A percentile compares a stretch with the other conserved stretches of the same genome.
Evolutionary conservation across 2,888 invertebrate species (phyloP).

Genomic region (Metacarcinus magister): DNA sequence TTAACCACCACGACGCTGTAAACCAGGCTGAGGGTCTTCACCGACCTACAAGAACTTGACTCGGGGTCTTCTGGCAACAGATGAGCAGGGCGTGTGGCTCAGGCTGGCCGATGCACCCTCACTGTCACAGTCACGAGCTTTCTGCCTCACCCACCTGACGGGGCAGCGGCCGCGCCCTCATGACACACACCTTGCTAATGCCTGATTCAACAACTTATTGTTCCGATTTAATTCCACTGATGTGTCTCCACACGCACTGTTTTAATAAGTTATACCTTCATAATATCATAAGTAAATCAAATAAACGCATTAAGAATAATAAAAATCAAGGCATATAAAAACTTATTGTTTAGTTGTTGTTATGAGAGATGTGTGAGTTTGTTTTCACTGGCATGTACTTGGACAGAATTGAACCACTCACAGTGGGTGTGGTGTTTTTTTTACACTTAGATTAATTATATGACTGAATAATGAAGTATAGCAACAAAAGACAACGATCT

Average conservation of each 20-base stretch:
- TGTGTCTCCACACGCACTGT: not conserved
- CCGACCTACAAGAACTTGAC: not conserved
- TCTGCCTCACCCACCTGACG: constrained; percentile 7
- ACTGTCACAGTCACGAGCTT: constrained; percentile 11
- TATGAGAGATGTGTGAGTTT: not conserved
- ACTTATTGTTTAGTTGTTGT: not conserved
- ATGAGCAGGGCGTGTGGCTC: not conserved
- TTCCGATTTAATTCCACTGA: not conserved
- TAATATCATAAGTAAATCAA: not conserved
- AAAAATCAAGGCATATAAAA: not conserved
- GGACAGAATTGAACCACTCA: not conserved
- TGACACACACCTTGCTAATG: not conserved
- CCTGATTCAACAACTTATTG: not conserved
- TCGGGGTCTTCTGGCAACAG: not conserved
- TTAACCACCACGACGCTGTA: not conserved
- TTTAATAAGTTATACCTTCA: not conserved
- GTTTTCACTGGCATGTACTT: constrained; percentile 29
- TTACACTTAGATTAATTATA: not conserved
- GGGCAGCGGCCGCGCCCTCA: not conserved
- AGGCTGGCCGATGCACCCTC: not conserved
- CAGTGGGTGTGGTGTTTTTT: not conserved
- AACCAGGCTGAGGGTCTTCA: not conserved
- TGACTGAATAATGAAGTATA: not conserved
- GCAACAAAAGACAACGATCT: not conserved
- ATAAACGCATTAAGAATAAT: not conserved